Evolutionary conservation across 2,888 invertebrate species (phyloP).

Genomic region (Cremastinae sp.): DNA sequence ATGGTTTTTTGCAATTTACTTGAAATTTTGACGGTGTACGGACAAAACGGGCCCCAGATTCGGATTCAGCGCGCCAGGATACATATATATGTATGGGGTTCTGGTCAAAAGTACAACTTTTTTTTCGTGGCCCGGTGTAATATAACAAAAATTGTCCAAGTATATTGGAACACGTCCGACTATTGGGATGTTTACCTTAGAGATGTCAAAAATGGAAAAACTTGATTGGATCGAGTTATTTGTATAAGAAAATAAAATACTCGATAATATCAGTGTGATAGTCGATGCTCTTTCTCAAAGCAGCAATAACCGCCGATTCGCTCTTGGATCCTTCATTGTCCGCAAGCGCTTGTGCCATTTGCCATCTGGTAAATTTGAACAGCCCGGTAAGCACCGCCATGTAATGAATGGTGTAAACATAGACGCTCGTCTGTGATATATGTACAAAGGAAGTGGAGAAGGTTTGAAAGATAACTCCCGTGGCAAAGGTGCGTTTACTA

Average conservation of each 20-base stretch:
- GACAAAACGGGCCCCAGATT: no score
- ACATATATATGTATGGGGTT: no score
- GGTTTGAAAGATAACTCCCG: constrained; percentile 44
- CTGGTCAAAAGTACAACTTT: no score
- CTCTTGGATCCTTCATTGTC: not conserved
- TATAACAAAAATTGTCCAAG: no score
- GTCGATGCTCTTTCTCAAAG: constrained; percentile 52
- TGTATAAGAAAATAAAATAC: not conserved
- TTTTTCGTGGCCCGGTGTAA: no score
- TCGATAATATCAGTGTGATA: constrained; percentile 58
- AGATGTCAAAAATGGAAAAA: no score
- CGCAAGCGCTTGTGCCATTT: constrained; percentile 44
- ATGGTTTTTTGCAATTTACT: no score
- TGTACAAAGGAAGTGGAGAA: constrained; percentile 48
- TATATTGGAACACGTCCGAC: no score
- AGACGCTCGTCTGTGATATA: constrained; percentile 63
- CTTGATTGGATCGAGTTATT: not conserved
- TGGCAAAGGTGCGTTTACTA: constrained; percentile 47
- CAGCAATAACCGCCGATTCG: constrained; percentile 12
- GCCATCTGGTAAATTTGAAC: constrained; percentile 61
- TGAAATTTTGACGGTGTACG: no score
- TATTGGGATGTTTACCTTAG: no score
- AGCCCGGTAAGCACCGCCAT: constrained; percentile 65
- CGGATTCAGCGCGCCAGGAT: no score
- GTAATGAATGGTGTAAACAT: constrained; percentile 66